Conservation (phyloP, 2,888 invertebrate species). For the Furcula furcula region DNA sequence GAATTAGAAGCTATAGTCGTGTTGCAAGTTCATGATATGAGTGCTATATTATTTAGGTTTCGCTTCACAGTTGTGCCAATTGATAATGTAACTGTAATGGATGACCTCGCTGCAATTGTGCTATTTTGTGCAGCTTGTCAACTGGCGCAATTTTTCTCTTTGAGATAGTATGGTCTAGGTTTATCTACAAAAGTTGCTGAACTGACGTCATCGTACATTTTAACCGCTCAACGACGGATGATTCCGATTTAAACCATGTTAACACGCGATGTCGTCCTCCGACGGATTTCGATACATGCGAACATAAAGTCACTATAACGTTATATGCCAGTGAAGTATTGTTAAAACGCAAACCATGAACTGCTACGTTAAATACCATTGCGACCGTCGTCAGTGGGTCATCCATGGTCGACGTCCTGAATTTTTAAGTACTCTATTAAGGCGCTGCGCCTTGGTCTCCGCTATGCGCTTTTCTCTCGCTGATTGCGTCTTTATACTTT, state of each 20-base stretch:
- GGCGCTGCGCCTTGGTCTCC: conserved; percentile 39
- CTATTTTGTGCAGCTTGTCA: conserved; percentile 18
- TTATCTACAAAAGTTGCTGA: conserved; percentile 21
- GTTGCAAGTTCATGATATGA: not conserved
- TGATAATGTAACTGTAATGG: conserved; percentile 31
- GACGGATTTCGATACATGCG: not conserved
- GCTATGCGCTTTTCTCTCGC: conserved; percentile 65
- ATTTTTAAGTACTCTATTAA: conserved; percentile 76
- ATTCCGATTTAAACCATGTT: too few species aligned
- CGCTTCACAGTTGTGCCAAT: conserved; percentile 34
- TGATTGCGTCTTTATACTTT: conserved; percentile 77
- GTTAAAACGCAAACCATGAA: conserved; percentile 25
- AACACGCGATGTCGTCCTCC: conserved; percentile 8
- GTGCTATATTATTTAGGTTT: conserved; percentile 27
- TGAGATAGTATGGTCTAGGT: conserved; percentile 59
- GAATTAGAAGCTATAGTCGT: too few species aligned
- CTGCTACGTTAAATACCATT: conserved; percentile 33
- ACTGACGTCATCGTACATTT: too few species aligned
- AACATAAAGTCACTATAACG: not conserved
- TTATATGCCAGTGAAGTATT: not conserved
- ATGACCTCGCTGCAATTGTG: conserved; percentile 28
- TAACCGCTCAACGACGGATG: too few species aligned
- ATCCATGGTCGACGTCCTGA: conserved; percentile 60
- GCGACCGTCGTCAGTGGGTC: conserved; percentile 59
- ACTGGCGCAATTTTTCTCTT: conserved; percentile 37